A percentile compares a stretch with the other conserved stretches of the same genome.
Evolutionary conservation across 2,797 vertebrate genomes (phyloP).

Genomic region (Hemitrygon akajei): DNA sequence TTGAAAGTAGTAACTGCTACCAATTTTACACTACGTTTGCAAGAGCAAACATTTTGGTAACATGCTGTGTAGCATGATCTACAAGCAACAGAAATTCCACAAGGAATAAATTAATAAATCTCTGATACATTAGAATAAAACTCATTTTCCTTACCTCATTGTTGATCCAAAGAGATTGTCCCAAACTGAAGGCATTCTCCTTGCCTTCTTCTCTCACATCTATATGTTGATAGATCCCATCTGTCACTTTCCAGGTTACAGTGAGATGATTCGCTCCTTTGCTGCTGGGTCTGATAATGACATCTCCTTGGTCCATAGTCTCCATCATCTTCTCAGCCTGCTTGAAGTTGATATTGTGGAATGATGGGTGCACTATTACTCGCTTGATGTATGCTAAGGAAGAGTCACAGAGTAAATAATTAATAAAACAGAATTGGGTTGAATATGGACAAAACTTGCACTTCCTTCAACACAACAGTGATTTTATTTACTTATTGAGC

Average conservation of each 20-base stretch:
- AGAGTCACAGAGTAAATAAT: not conserved
- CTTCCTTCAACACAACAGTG: not conserved
- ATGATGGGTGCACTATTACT: conserved; percentile 95
- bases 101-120: not conserved
- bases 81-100: not conserved
- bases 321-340: conserved; percentile 99
- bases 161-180: conserved; percentile 93
- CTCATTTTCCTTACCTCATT: conserved; percentile 66
- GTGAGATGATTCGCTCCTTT: conserved; percentile 97
- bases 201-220: conserved; percentile 95
- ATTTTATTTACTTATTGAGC: not conserved
- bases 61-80: no score
- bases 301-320: conserved; percentile 92
- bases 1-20: no score
- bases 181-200: conserved; percentile 95
- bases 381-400: conserved; percentile 87
- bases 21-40: not conserved
- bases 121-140: not conserved
- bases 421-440: not conserved
- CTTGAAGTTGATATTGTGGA: conserved; percentile 99
- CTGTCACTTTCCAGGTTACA: conserved; percentile 96
- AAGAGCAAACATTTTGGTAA: not conserved
- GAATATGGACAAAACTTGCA: not conserved
- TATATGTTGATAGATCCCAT: conserved; percentile 94
- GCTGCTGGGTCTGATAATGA: conserved; percentile 94